phyloP scores from a whole-genome alignment of 2,113 vertebrate species.

The Nesospiza acunhae region DNA sequence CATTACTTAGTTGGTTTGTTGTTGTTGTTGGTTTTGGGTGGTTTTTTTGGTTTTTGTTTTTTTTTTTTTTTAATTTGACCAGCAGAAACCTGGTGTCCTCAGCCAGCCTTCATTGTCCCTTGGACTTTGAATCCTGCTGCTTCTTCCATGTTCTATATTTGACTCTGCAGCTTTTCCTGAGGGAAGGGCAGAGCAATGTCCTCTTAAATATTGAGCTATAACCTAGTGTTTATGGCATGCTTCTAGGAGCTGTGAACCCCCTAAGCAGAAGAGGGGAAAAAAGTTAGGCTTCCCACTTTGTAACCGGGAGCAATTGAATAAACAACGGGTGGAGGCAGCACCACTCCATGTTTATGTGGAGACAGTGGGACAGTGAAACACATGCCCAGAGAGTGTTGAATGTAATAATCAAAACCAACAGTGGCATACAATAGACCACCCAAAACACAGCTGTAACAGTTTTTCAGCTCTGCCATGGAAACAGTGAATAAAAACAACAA shows the following conservation, averaged over 20 bases:
- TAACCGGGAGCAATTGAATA: background rate
- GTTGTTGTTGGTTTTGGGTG: too few relatives aligned
- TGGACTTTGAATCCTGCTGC: background rate
- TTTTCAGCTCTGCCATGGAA: constrained; percentile 48
- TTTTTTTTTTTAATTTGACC: background rate
- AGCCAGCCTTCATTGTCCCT: background rate
- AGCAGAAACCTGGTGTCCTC: background rate
- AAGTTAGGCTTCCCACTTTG: background rate
- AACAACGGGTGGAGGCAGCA: constrained; percentile 22
- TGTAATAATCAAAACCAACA: constrained; percentile 59
- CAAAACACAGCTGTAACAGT: constrained; percentile 57
- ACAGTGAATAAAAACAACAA: constrained; percentile 38
- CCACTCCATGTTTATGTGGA: constrained; percentile 19
- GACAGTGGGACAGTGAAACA: constrained; percentile 26
- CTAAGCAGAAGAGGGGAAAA: background rate
- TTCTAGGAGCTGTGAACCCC: background rate
- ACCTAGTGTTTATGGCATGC: background rate
- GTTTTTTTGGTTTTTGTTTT: background rate
- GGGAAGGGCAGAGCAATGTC: background rate
- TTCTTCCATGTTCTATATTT: background rate
- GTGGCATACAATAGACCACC: constrained; percentile 60
- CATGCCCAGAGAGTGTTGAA: constrained; percentile 12
- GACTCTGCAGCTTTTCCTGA: background rate
- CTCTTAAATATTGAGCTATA: background rate
- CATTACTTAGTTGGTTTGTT: background rate